Percentiles rank a stretch among this genome's conserved stretches.
Evolutionary conservation across 2,797 vertebrate species (phyloP).

Genomic region (Diglossa cyanea): DNA sequence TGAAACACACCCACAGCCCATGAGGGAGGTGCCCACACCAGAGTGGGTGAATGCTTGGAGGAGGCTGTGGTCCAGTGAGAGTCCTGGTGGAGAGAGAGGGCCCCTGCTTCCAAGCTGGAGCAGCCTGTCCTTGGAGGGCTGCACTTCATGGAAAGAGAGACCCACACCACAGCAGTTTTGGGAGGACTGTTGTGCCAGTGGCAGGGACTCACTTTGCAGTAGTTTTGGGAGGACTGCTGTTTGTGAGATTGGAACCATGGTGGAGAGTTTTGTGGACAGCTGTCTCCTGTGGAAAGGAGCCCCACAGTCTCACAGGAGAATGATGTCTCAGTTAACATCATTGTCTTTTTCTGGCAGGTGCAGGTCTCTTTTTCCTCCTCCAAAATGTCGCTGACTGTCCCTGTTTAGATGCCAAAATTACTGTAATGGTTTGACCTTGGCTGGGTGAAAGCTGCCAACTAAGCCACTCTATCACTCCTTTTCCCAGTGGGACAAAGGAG

Average conservation of each 20-base stretch:
- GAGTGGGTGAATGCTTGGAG: accelerated
- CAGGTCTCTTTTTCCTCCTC: neutral
- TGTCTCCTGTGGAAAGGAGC: neutral
- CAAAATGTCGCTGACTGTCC: neutral
- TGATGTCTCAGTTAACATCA: neutral
- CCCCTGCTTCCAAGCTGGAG: neutral
- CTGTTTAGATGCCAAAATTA: neutral
- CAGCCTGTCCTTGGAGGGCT: neutral
- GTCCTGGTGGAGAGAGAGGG: accelerated
- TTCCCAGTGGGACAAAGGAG: neutral
- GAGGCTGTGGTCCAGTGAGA: neutral
- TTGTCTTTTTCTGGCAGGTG: neutral
- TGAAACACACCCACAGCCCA: accelerated
- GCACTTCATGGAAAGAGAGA: neutral
- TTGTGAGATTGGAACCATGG: accelerated
- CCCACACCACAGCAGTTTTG: accelerated
- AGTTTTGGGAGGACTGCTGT: neutral
- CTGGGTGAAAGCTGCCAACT: neutral
- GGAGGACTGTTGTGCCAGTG: neutral
- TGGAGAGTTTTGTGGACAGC: neutral
- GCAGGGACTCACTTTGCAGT: neutral
- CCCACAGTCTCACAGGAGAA: neutral
- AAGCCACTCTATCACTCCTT: accelerated
- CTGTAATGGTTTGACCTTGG: neutral
- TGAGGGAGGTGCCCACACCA: accelerated